A percentile compares a stretch with the other conserved stretches of the same genome.
Evolutionary conservation across 1,140 invertebrate genomes (phyloP).

Genomic region (Venturia canescens): DNA sequence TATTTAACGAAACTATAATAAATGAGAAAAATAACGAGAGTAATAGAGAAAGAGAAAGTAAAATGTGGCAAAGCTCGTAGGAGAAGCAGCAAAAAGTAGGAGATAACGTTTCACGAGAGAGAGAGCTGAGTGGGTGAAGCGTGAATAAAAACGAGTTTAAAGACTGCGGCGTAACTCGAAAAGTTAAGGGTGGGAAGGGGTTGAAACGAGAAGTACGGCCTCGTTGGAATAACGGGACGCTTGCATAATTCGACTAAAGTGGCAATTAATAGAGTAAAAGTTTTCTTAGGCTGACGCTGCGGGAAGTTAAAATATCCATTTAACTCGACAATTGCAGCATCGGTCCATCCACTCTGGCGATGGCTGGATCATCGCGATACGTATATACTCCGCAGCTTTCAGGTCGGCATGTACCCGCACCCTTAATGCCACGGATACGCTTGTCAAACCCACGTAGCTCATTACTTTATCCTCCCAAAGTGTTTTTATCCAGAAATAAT

Average conservation of each 20-base stretch:
- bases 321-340: conserved; percentile 43
- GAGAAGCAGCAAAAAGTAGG: neutral
- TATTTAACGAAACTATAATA: conserved; percentile 28
- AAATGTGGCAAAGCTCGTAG: conserved; percentile 5
- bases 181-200: conserved; percentile 3
- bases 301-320: conserved; percentile 45
- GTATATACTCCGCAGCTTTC: neutral
- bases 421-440: neutral
- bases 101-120: conserved; percentile 37
- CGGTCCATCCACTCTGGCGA: conserved; percentile 33
- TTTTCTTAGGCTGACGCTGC: conserved; percentile 44
- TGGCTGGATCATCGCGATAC: conserved; percentile 11
- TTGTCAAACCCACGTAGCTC: conserved; percentile 1
- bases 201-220: conserved; percentile 29
- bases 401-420: neutral
- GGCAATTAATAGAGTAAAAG: conserved; percentile 45
- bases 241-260: conserved; percentile 45
- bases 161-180: conserved; percentile 39
- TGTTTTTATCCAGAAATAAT: conserved; percentile 15
- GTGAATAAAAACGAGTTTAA: conserved; percentile 44
- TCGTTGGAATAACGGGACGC: conserved; percentile 41
- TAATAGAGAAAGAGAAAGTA: too few relatives aligned
- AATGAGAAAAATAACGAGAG: conserved; percentile 5
- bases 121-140: conserved; percentile 34
- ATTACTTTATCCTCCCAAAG: neutral